Conservation (phyloP, 2,113 vertebrate species). For the Zosterops borbonicus region DNA sequence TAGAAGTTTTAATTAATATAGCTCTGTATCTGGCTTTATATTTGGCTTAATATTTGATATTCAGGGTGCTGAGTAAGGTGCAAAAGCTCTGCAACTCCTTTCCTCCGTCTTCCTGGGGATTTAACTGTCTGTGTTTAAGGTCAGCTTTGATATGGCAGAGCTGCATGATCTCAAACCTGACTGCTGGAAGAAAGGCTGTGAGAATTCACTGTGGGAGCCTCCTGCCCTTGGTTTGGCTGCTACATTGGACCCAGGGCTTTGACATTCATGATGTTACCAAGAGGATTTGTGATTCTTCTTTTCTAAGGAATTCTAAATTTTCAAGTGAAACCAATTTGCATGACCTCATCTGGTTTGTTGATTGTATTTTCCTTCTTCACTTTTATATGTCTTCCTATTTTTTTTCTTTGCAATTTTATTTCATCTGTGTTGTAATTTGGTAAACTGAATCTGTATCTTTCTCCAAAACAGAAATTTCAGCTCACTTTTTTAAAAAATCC, state of each 20-base stretch:
- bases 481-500: not conserved
- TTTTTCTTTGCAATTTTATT: not conserved
- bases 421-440: not conserved
- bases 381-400: not conserved
- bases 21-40: not conserved
- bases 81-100: not conserved
- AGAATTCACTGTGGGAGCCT: not conserved
- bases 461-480: not conserved
- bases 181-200: not conserved
- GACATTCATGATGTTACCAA: not conserved
- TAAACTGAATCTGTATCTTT: not conserved
- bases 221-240: not conserved
- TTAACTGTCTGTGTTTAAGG: not conserved
- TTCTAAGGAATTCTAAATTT: not conserved
- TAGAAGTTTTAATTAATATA: not conserved
- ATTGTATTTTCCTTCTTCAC: not conserved
- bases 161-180: not conserved
- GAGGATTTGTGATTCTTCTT: not conserved
- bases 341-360: not conserved
- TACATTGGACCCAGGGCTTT: not conserved
- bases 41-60: not conserved
- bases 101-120: not conserved
- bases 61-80: not conserved
- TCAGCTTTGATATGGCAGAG: not conserved
- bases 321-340: not conserved